phyloP scores from a whole-genome alignment of 2,888 invertebrate genomes.

The Drosophila dives region DNA sequence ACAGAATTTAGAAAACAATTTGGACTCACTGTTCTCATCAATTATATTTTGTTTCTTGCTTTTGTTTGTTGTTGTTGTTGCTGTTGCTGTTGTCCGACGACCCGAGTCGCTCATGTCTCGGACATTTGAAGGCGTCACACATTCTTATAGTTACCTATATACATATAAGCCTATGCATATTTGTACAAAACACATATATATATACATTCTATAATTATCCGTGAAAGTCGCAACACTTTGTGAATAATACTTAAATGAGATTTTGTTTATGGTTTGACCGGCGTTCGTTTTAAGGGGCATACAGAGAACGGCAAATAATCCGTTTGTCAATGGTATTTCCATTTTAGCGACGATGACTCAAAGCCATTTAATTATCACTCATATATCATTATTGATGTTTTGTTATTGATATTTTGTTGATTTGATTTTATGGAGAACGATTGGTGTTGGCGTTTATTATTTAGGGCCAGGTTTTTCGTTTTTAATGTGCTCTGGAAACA shows the following conservation, averaged over 20 bases:
- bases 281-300: constrained; percentile 37
- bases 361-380: constrained; percentile 29
- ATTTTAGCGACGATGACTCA: constrained; percentile 2
- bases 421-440: constrained; percentile 33
- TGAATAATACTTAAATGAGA: constrained; percentile 41
- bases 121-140: constrained; percentile 44
- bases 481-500: constrained; percentile 5
- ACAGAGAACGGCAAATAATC: constrained; percentile 51
- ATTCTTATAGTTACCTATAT: constrained; percentile 6
- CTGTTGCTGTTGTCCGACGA: constrained; percentile 52
- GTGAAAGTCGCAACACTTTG: constrained; percentile 43
- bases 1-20: constrained; percentile 29
- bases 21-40: constrained; percentile 44
- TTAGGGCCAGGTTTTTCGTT: constrained; percentile 12
- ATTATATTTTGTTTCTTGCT: constrained; percentile 31
- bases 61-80: constrained; percentile 8
- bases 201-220: constrained; percentile 49
- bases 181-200: constrained; percentile 7
- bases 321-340: constrained; percentile 71
- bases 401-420: constrained; percentile 13
- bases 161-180: neutral
- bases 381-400: constrained; percentile 41
- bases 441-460: constrained; percentile 3
- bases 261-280: constrained; percentile 58
- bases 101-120: constrained; percentile 49